Evolutionary conservation across 2,888 invertebrate genomes (phyloP).

Genomic region (Luperina nickerlii): DNA sequence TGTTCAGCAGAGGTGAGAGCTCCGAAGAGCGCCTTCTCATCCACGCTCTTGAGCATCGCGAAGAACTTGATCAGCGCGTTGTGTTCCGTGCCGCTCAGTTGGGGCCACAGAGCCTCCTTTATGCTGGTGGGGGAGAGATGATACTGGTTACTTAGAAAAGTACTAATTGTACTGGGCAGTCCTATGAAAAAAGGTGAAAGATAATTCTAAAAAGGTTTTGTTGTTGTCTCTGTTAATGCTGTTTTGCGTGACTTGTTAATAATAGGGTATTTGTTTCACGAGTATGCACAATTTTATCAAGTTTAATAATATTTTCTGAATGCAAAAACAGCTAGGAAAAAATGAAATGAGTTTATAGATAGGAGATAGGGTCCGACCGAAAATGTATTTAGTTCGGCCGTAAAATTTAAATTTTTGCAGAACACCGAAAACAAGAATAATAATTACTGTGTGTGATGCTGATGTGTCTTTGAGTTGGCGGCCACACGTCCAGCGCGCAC

Average conservation of each 20-base stretch:
- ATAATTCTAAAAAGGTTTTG: background rate
- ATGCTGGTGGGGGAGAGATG: constrained; percentile 73
- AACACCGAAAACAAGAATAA: background rate
- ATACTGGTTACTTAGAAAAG: background rate
- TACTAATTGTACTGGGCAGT: background rate
- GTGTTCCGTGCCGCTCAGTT: constrained; percentile 81
- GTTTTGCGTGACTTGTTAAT: background rate
- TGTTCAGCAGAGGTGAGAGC: constrained; percentile 87
- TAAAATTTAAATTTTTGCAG: background rate
- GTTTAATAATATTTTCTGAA: background rate
- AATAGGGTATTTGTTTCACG: background rate
- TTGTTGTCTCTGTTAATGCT: background rate
- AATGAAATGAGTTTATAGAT: background rate
- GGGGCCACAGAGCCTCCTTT: constrained; percentile 80
- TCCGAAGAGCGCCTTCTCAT: constrained; percentile 77
- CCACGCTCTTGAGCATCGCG: constrained; percentile 79
- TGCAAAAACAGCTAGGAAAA: background rate
- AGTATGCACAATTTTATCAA: background rate
- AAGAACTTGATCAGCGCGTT: constrained; percentile 82
- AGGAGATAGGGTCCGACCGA: background rate
- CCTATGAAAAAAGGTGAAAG: background rate
- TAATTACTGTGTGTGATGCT: background rate
- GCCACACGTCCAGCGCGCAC: constrained; percentile 1
- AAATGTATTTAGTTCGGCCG: background rate
- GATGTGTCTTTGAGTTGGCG: background rate